phyloP scores from a whole-genome alignment of 1,140 invertebrate genomes.

The Macrotrachela quadricornifera region DNA sequence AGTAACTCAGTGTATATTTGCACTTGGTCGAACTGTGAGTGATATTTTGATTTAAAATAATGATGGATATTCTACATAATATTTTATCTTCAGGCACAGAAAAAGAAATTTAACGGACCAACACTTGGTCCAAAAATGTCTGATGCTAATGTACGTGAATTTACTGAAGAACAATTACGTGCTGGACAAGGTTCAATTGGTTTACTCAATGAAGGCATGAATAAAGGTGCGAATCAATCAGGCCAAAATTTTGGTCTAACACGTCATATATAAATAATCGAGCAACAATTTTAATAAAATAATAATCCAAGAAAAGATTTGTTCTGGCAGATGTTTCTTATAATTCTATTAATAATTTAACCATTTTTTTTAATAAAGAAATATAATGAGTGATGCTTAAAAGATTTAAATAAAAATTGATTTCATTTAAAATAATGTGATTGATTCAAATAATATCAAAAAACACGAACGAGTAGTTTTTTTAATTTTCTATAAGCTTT shows the following conservation, averaged over 20 bases:
- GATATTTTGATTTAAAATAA: not conserved
- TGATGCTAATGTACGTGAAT: conserved; percentile 43
- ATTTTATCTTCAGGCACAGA: conserved; percentile 1
- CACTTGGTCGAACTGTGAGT: not conserved
- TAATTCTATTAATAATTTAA: no score
- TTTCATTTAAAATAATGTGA: no score
- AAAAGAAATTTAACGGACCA: conserved; percentile 9
- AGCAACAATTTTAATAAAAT: no score
- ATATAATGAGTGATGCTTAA: no score
- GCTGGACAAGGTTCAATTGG: conserved; percentile 72
- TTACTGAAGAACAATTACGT: conserved; percentile 61
- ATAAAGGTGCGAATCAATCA: conserved; percentile 54
- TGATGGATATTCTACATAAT: not conserved
- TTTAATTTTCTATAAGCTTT: no score
- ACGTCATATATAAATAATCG: conserved; percentile 37
- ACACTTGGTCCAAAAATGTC: conserved; percentile 11
- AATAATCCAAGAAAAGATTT: no score
- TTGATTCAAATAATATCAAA: no score
- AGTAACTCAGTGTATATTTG: conserved; percentile 37
- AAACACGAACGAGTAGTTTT: no score
- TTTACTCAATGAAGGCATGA: conserved; percentile 55
- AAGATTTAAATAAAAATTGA: no score
- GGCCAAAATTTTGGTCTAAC: conserved; percentile 78
- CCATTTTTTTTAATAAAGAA: no score
- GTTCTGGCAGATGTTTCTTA: no score